Conservation (phyloP, 2,888 invertebrate genomes). For the Brenthis daphne region DNA sequence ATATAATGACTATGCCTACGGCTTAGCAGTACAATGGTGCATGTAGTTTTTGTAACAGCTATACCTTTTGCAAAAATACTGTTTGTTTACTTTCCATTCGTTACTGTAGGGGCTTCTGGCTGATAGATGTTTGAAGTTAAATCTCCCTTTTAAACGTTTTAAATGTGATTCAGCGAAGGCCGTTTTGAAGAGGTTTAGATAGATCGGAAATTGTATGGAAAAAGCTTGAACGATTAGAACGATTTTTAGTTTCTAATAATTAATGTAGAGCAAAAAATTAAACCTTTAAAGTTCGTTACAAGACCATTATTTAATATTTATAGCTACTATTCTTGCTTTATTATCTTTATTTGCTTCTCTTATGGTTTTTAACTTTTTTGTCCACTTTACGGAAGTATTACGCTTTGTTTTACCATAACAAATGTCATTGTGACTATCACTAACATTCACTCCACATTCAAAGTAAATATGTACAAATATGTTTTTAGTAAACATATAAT, state of each 20-base stretch:
- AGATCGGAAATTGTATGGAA: conserved; percentile 21
- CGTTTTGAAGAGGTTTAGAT: conserved; percentile 64
- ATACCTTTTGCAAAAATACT: conserved; percentile 70
- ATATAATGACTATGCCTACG: conserved; percentile 30
- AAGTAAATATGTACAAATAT: too few relatives aligned
- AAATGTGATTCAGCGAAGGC: conserved; percentile 73
- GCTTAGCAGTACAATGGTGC: conserved; percentile 43
- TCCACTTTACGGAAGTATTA: too few relatives aligned
- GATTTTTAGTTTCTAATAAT: conserved; percentile 20
- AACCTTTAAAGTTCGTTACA: too few relatives aligned
- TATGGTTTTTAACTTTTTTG: too few relatives aligned
- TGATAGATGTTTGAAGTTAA: conserved; percentile 77
- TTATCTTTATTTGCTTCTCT: too few relatives aligned
- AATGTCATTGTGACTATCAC: too few relatives aligned
- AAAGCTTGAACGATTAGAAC: not conserved
- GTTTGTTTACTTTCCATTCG: conserved; percentile 78
- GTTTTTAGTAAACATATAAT: too few relatives aligned
- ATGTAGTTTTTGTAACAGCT: conserved; percentile 64
- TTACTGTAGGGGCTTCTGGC: conserved; percentile 57
- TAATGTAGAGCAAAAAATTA: too few relatives aligned
- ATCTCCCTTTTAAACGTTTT: conserved; percentile 76
- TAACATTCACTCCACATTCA: too few relatives aligned
- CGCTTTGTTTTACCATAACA: too few relatives aligned
- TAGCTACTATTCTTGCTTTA: too few relatives aligned
- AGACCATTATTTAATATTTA: too few relatives aligned